Evolutionary conservation across 2,797 vertebrate genomes (phyloP).

Genomic region (Melanotaenia pygmaea): DNA sequence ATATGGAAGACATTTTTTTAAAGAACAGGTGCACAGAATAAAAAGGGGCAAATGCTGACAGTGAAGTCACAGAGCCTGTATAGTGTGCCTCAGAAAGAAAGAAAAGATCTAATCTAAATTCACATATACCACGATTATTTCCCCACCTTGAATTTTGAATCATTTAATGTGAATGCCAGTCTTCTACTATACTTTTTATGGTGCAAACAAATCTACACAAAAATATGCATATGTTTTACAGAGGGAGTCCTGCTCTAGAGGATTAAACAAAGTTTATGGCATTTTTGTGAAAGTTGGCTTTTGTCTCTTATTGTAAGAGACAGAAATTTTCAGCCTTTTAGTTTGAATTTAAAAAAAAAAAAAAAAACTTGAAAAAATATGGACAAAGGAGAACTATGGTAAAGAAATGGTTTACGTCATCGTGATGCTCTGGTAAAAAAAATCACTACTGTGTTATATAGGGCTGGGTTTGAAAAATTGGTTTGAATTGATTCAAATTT

Average conservation of each 20-base stretch:
- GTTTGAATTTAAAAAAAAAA: too few relatives aligned
- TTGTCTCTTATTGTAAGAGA: background rate
- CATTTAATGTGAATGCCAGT: conserved; percentile 51
- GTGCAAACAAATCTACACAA: conserved; percentile 79
- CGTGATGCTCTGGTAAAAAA: too few relatives aligned
- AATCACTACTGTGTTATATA: too few relatives aligned
- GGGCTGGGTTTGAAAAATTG: too few relatives aligned
- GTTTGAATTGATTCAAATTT: too few relatives aligned
- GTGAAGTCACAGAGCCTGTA: conserved; percentile 39
- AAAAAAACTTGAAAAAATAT: too few relatives aligned
- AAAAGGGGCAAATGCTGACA: conserved; percentile 39
- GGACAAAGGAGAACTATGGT: too few relatives aligned
- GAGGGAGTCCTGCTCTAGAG: conserved; percentile 48
- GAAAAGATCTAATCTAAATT: conserved; percentile 65
- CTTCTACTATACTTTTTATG: conserved; percentile 73
- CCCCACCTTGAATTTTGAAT: conserved; percentile 55
- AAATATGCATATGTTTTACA: conserved; percentile 69
- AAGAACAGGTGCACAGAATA: conserved; percentile 32
- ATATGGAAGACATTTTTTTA: conserved; percentile 36
- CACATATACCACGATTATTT: conserved; percentile 33
- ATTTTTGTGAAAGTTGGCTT: background rate
- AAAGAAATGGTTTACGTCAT: too few relatives aligned
- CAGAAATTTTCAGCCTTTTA: too few relatives aligned
- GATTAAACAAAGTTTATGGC: conserved; percentile 28
- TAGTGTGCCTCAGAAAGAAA: conserved; percentile 37